These are phyloP conservation scores for Hydrophis major DNA, from an alignment of 2,797 vertebrate species.

Conservation along the genomic window DNA sequence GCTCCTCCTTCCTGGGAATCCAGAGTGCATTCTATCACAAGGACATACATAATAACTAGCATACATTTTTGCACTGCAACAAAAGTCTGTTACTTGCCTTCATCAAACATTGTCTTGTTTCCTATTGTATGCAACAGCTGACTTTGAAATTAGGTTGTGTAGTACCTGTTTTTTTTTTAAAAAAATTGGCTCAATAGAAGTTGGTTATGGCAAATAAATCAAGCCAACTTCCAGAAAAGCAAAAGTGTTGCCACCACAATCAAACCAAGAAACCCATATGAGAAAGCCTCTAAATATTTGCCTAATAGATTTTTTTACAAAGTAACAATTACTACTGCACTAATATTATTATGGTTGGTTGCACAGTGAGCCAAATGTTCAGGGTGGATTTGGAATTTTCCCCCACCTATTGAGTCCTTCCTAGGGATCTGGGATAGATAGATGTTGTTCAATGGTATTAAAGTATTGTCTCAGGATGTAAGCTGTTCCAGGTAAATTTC, in stretches of 20 bases:
- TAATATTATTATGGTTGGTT: neutral
- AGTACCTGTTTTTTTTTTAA: neutral
- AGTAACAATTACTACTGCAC: accelerated
- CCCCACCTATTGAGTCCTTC: neutral
- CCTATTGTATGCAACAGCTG: neutral
- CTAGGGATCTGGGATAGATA: neutral
- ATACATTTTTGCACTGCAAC: neutral
- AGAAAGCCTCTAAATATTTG: neutral
- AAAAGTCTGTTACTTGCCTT: neutral
- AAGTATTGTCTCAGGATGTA: neutral
- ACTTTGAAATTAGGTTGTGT: neutral
- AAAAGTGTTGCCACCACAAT: constrained; percentile 1
- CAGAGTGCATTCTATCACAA: neutral
- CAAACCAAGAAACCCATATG: accelerated
- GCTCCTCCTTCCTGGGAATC: neutral
- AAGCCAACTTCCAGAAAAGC: neutral
- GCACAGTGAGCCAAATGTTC: neutral
- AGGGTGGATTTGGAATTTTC: neutral
- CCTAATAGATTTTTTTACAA: neutral
- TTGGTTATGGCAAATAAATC: neutral
- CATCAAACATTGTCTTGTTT: neutral
- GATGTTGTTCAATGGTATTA: neutral
- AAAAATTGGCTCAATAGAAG: neutral
- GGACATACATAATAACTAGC: neutral
- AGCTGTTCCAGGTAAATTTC: neutral